A percentile compares a stretch with the other conserved stretches of the same genome.
phyloP scores from a whole-genome alignment of 2,888 invertebrate species.

The Drosophila infuscata region DNA sequence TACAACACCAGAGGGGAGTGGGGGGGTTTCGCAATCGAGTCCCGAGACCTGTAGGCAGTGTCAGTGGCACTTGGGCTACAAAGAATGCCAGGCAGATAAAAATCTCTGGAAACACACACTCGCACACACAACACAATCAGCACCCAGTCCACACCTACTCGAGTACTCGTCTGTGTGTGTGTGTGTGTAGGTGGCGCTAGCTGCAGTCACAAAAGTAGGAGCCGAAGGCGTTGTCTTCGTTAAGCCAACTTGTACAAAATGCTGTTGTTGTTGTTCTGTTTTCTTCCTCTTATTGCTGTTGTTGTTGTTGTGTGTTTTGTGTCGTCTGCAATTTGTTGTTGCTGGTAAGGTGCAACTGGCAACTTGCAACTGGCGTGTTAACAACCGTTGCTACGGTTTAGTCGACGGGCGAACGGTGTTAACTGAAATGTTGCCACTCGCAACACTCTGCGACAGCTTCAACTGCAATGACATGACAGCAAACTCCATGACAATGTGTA shows the following conservation, averaged over 20 bases:
- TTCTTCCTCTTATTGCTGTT: not conserved
- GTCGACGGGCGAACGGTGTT: constrained; percentile 56
- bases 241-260: constrained; percentile 36
- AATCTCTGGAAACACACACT: constrained; percentile 42
- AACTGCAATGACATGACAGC: constrained; percentile 71
- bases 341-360: constrained; percentile 51
- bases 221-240: constrained; percentile 67
- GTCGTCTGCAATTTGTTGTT: constrained; percentile 77
- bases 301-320: constrained; percentile 44
- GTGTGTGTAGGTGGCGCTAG: constrained; percentile 74
- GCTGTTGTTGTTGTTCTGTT: constrained; percentile 8
- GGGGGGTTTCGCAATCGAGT: constrained; percentile 3
- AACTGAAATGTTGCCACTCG: constrained; percentile 68
- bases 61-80: constrained; percentile 36
- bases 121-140: constrained; percentile 19
- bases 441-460: constrained; percentile 46
- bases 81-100: constrained; percentile 65
- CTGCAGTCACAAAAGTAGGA: constrained; percentile 44
- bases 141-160: constrained; percentile 48
- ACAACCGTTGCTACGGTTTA: constrained; percentile 77
- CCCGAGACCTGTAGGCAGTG: constrained; percentile 31
- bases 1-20: not conserved
- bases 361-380: constrained; percentile 59
- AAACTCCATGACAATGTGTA: constrained; percentile 49
- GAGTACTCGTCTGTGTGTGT: constrained; percentile 8